A percentile compares a stretch with the other conserved stretches of the same genome.
Conservation (phyloP, 2,888 invertebrate genomes). For the Thecophora atra region DNA sequence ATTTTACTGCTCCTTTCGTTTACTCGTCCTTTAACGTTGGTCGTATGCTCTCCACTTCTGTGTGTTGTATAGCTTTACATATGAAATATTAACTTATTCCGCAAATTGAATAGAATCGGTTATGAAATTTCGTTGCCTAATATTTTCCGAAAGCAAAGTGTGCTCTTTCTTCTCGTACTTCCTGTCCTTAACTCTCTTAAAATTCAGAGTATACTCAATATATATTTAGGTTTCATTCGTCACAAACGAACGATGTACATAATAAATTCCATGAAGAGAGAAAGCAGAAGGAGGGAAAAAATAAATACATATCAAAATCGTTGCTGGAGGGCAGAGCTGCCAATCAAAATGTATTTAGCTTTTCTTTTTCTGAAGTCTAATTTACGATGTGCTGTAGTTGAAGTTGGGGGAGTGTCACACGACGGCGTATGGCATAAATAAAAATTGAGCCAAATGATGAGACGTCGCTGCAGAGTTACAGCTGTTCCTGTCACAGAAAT, state of each 20-base stretch:
- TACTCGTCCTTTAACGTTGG: neutral
- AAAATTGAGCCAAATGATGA: no score
- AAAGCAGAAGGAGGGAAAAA: neutral
- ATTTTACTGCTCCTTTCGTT: no score
- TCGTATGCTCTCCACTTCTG: no score
- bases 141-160: neutral
- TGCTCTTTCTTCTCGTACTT: neutral
- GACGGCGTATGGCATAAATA: no score
- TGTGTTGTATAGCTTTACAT: neutral
- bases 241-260: no score
- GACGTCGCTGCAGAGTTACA: no score
- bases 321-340: neutral
- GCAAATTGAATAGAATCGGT: constrained; percentile 36
- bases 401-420: no score
- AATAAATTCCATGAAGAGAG: neutral
- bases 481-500: no score
- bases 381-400: no score
- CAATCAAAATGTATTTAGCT: neutral
- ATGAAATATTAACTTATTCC: constrained; percentile 26
- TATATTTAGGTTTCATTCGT: no score
- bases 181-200: no score
- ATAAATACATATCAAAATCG: neutral
- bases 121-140: constrained; percentile 35
- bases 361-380: constrained; percentile 2
- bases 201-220: no score